Conservation (phyloP, 1,140 invertebrate species). For the Hylaeus volcanicus region DNA sequence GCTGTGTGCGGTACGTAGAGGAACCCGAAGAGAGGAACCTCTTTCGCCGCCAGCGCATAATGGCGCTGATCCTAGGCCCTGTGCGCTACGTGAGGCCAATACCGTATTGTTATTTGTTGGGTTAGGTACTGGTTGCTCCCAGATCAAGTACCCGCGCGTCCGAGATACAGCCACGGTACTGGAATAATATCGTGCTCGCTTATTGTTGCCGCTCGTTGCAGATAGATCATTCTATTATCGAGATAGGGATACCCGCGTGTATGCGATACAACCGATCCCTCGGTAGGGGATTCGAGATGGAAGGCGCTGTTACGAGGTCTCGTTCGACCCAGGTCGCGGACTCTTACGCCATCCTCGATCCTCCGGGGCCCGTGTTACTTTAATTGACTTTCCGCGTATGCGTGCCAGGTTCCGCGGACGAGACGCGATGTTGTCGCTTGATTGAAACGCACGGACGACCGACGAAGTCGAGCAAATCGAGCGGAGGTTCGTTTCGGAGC, state of each 20-base stretch:
- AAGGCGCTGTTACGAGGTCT: neutral
- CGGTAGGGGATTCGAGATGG: neutral
- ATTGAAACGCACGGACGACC: slow-evolving; percentile 15
- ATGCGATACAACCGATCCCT: neutral
- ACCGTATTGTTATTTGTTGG: slow-evolving; percentile 76
- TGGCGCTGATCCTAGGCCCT: slow-evolving; percentile 66
- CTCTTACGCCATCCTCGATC: neutral
- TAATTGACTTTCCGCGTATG: slow-evolving; percentile 45
- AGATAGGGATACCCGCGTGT: slow-evolving; percentile 64
- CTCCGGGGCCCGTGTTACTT: neutral
- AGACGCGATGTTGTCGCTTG: slow-evolving; percentile 25
- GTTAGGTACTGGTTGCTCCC: slow-evolving; percentile 69
- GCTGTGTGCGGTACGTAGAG: slow-evolving; percentile 15
- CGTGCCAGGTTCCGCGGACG: slow-evolving; percentile 4
- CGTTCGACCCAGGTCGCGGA: no score
- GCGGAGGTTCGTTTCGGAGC: slow-evolving; percentile 6
- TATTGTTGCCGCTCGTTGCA: slow-evolving; percentile 71
- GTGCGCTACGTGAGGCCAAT: slow-evolving; percentile 72
- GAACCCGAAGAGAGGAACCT: slow-evolving; percentile 30
- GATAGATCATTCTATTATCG: slow-evolving; percentile 76
- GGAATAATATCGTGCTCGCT: slow-evolving; percentile 72
- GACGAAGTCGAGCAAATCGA: slow-evolving; percentile 22
- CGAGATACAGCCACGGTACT: slow-evolving; percentile 59
- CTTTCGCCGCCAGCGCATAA: slow-evolving; percentile 58
- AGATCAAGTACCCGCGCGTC: slow-evolving; percentile 71